phyloP scores from a whole-genome alignment of 1,140 invertebrate genomes.

The Medauroidea extradentata region DNA sequence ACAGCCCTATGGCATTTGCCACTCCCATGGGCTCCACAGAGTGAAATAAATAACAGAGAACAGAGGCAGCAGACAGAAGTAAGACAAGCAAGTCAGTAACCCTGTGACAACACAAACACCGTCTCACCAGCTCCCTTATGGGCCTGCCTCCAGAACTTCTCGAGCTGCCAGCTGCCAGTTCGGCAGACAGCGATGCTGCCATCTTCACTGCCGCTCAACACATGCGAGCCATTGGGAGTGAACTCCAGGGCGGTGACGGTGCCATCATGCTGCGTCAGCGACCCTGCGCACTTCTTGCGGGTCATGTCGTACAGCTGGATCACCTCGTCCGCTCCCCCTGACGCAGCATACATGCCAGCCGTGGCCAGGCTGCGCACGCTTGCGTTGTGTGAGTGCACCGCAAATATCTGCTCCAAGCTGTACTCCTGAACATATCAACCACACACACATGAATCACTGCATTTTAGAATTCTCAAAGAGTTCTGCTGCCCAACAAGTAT shows the following conservation, averaged over 20 bases:
- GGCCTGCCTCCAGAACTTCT: constrained; percentile 69
- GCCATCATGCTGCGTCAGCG: constrained; percentile 75
- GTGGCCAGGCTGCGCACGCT: constrained; percentile 70
- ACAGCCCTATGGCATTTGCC: no score
- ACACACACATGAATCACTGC: no score
- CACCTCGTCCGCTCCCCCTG: constrained; percentile 85
- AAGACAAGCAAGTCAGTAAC: no score
- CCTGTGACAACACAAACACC: no score
- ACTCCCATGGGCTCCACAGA: no score
- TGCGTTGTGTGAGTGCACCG: constrained; percentile 76
- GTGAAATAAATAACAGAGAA: no score
- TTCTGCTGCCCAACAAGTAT: no score
- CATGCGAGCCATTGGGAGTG: constrained; percentile 65
- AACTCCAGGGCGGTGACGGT: constrained; percentile 74
- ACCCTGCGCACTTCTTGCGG: constrained; percentile 67
- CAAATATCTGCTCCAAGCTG: constrained; percentile 70
- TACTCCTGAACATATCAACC: constrained; percentile 45
- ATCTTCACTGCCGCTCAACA: constrained; percentile 81
- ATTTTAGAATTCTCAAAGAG: no score
- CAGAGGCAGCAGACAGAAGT: no score
- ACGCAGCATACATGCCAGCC: constrained; percentile 72
- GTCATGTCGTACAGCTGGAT: constrained; percentile 82
- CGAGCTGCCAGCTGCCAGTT: constrained; percentile 77
- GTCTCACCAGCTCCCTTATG: constrained; percentile 53
- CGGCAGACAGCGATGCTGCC: constrained; percentile 76